Evolutionary conservation across 2,797 vertebrate genomes (phyloP).

Genomic region (Botia kubotai): DNA sequence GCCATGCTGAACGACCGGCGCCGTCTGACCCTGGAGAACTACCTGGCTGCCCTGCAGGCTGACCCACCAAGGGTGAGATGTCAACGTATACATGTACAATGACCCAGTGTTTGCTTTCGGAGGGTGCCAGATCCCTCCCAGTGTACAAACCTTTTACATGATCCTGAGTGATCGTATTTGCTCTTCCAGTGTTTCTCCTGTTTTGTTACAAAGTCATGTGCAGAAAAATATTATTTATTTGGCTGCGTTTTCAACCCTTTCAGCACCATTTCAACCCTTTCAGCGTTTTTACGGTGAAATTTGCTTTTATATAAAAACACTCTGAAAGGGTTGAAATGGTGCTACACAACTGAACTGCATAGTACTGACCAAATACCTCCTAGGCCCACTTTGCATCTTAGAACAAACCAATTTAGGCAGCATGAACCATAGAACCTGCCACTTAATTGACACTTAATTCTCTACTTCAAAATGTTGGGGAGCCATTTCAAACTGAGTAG

Average conservation of each 20-base stretch:
- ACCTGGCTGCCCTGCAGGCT: slow-evolving; percentile 92
- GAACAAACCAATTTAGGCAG: too few species aligned
- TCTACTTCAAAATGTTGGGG: too few species aligned
- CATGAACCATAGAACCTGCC: too few species aligned
- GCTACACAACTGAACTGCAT: too few species aligned
- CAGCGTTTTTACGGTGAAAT: neutral
- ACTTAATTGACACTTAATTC: too few species aligned
- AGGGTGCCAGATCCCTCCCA: neutral
- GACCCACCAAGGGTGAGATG: slow-evolving; percentile 86
- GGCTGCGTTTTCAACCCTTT: neutral
- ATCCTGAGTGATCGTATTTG: neutral
- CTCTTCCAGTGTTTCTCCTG: neutral
- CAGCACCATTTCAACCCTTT: too few species aligned
- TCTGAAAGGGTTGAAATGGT: too few species aligned
- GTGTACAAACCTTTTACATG: neutral
- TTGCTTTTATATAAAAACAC: neutral
- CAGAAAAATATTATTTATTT: neutral
- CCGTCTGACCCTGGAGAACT: slow-evolving; percentile 94
- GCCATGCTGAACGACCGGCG: slow-evolving; percentile 95
- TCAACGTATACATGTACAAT: neutral
- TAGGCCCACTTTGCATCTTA: too few species aligned
- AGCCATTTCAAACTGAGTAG: too few species aligned
- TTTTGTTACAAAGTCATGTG: neutral
- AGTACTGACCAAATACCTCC: too few species aligned
- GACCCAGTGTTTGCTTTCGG: neutral